phyloP scores from a whole-genome alignment of 2,888 invertebrate genomes.

The Leptopilina syphax region DNA sequence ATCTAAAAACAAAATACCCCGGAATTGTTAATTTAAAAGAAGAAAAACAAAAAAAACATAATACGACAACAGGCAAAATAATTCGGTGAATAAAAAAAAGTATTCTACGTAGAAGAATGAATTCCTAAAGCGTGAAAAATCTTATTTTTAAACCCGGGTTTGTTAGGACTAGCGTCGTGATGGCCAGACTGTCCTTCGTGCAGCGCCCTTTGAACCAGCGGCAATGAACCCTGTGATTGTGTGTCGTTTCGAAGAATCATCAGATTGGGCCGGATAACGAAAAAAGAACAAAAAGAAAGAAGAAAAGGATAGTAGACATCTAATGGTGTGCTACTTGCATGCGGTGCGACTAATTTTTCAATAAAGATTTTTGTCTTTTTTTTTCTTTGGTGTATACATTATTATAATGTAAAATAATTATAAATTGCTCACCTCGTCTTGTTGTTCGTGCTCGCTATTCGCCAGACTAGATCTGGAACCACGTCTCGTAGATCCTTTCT shows the following conservation, averaged over 20 bases:
- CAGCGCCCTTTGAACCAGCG: constrained; percentile 82
- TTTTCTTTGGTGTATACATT: too few relatives aligned
- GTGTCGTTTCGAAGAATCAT: constrained; percentile 74
- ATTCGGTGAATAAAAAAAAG: constrained; percentile 26
- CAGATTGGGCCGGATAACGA: constrained; percentile 74
- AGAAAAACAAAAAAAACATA: constrained; percentile 11
- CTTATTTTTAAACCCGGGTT: constrained; percentile 90
- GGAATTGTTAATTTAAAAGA: not conserved
- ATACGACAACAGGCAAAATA: constrained; percentile 40
- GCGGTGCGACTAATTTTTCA: constrained; percentile 53
- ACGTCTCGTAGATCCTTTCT: constrained; percentile 82
- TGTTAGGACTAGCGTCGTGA: constrained; percentile 79
- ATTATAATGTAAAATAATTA: too few relatives aligned
- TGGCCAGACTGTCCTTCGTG: constrained; percentile 80
- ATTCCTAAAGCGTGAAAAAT: constrained; percentile 91
- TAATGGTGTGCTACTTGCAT: constrained; percentile 69
- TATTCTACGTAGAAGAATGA: constrained; percentile 80
- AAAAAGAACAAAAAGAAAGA: constrained; percentile 75
- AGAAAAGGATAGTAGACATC: constrained; percentile 72
- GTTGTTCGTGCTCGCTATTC: constrained; percentile 84
- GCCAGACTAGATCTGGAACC: constrained; percentile 85
- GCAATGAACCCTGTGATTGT: constrained; percentile 78
- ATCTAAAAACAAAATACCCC: constrained; percentile 44
- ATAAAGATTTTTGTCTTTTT: constrained; percentile 51
- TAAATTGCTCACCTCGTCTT: constrained; percentile 86